Conservation (phyloP, 2,888 invertebrate species). For the Parascotia fuliginaria region DNA sequence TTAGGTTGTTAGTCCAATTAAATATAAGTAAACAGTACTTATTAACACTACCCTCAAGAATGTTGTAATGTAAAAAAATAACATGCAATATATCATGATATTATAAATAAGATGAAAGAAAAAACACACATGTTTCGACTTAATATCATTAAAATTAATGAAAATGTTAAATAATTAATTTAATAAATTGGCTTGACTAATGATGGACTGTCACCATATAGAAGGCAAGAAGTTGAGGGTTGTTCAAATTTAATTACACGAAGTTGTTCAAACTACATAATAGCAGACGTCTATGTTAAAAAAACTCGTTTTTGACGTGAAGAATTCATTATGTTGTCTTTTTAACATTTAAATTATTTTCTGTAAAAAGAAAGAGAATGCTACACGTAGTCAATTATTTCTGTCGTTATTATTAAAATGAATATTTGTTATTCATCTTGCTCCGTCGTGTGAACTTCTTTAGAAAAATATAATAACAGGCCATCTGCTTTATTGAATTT, state of each 20-base stretch:
- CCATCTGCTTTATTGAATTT: too few relatives aligned
- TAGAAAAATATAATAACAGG: too few relatives aligned
- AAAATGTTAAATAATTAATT: conserved; percentile 27
- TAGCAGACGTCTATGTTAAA: conserved; percentile 8
- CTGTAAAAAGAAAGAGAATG: too few relatives aligned
- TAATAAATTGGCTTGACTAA: conserved; percentile 28
- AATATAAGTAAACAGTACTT: too few relatives aligned
- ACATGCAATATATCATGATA: too few relatives aligned
- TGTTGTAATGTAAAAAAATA: too few relatives aligned
- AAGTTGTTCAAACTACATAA: conserved; percentile 7
- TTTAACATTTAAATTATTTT: neutral
- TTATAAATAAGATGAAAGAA: neutral
- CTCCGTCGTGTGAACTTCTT: too few relatives aligned
- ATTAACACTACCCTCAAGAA: too few relatives aligned
- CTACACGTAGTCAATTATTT: too few relatives aligned
- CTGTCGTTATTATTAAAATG: too few relatives aligned
- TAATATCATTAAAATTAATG: conserved; percentile 45
- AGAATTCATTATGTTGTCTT: conserved; percentile 11
- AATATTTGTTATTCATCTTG: too few relatives aligned
- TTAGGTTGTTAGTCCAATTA: too few relatives aligned
- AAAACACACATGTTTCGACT: neutral
- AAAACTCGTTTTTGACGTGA: conserved; percentile 5
- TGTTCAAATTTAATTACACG: conserved; percentile 35
- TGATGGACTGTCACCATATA: conserved; percentile 25
- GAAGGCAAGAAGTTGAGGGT: conserved; percentile 19